Percentiles rank a stretch among this genome's conserved stretches.
Evolutionary conservation across 1,140 invertebrate genomes (phyloP).

Genomic region (Odontomachus brunneus): DNA sequence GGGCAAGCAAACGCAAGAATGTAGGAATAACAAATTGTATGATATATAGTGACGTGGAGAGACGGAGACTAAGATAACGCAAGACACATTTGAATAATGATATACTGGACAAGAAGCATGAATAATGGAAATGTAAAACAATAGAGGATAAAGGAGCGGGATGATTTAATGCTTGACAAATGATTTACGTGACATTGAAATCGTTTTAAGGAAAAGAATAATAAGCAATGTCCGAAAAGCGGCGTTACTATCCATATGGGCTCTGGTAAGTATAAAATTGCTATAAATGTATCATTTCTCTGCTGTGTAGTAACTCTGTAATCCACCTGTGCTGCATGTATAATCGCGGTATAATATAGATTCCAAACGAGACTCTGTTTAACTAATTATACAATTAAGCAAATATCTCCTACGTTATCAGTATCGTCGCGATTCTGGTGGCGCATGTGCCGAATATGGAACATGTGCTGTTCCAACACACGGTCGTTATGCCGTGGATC

Average conservation of each 20-base stretch:
- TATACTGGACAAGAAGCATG: slow-evolving; percentile 59
- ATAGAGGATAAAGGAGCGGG: slow-evolving; percentile 49
- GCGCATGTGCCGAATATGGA: not conserved
- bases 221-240: slow-evolving; percentile 3
- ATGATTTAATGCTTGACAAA: slow-evolving; percentile 49
- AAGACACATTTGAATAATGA: slow-evolving; percentile 60
- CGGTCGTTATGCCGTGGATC: not conserved
- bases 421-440: not conserved
- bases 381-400: not conserved
- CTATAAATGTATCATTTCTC: not conserved
- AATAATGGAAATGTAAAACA: slow-evolving; percentile 61
- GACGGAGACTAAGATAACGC: slow-evolving; percentile 47
- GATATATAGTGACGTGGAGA: not conserved
- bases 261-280: too few relatives aligned
- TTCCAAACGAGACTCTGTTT: too few relatives aligned
- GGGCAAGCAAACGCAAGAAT: not conserved
- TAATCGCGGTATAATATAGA: too few relatives aligned
- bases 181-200: slow-evolving; percentile 48
- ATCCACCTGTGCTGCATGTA: too few relatives aligned
- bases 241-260: too few relatives aligned
- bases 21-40: slow-evolving; percentile 40
- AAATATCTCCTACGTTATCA: too few relatives aligned
- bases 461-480: not conserved
- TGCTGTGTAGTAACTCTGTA: too few relatives aligned
- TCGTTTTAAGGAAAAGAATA: slow-evolving; percentile 14